A percentile compares a stretch with the other conserved stretches of the same genome.
Conservation (phyloP, 2,797 vertebrate genomes). For the Phoeniculus purpureus region DNA sequence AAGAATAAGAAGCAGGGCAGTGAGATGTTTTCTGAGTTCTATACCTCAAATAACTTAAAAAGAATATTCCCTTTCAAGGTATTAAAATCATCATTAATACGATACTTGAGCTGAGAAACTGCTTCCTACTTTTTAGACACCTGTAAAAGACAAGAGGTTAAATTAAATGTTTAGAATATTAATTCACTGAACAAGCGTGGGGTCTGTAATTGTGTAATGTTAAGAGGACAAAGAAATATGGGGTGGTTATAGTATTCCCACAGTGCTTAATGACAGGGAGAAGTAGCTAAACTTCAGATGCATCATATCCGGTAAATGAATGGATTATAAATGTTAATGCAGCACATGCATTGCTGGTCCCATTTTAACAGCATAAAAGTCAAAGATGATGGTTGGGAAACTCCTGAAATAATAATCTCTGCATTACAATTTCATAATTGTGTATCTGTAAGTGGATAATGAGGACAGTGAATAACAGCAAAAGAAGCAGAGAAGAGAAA, state of each 20-base stretch:
- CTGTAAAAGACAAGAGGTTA: conserved; percentile 11
- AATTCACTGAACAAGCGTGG: background rate
- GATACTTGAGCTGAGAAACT: background rate
- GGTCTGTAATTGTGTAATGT: conserved; percentile 17
- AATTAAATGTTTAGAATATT: conserved; percentile 4
- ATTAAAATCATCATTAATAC: background rate
- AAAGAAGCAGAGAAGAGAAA: background rate
- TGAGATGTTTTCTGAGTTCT: background rate
- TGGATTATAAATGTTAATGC: conserved; percentile 66
- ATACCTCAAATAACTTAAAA: background rate
- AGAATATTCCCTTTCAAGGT: background rate
- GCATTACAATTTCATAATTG: background rate
- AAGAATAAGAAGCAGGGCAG: background rate
- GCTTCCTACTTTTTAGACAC: background rate
- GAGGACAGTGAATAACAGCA: background rate
- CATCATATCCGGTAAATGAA: conserved; percentile 49
- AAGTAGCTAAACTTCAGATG: conserved; percentile 48
- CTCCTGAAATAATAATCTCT: background rate
- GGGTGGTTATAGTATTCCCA: conserved; percentile 17
- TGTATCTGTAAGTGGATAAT: background rate
- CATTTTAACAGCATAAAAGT: conserved; percentile 10
- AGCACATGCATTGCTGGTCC: conserved; percentile 20
- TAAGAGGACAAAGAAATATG: conserved; percentile 19
- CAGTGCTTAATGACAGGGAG: conserved; percentile 62
- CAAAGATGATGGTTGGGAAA: background rate